Evolutionary conservation across 1,140 invertebrate genomes (phyloP), one percentile per base, ranked within the genome.

Genomic region (Zaprionus inermis): DNA sequence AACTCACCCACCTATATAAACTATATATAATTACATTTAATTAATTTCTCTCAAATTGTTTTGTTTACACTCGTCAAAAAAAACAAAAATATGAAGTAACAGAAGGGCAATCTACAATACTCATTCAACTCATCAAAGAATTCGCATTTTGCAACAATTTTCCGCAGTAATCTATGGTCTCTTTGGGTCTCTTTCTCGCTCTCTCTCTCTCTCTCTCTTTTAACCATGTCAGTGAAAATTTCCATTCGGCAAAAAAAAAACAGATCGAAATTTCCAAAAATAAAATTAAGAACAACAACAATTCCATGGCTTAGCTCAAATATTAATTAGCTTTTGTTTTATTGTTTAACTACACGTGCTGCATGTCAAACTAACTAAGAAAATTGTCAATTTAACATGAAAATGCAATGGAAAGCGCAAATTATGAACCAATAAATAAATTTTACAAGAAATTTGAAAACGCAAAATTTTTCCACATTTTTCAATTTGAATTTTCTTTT

Each of bases 401-500:
- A 70, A 28, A 56, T 68, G 63, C 74, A 77, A 73, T 77, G 60
- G 61, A 60, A 59, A 54, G 68, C 67, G 55, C 67, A 73, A 60
- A 14, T 24, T 63, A 18, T 41, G 7, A 52, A 56, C 9, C 32
- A 51, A 51, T 12, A n/a, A 57, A 55, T 22, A 30, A 63, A 36
- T 59, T 46, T 18, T 3, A 24, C 14, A 54, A 54, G 20, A 28
- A 28, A 28, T 54, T 56, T 11, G 30, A 32, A 54, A 72, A 89
- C 12, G 54, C 28, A 54, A 72, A 89, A 81, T 84, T 89, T 84
- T 89, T 89, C 84, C 84, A 89, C 85, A 89, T 88, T 80, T 72
- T 82, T 73, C 54, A 10, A 59, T 63, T 22, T 57, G 30, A 30
- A 14, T 64, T 61, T 56, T 2, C 3, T 12, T 69, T 65, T 41